phyloP scores from a whole-genome alignment of 2,113 vertebrate species.

The Hemibagrus wyckioides region DNA sequence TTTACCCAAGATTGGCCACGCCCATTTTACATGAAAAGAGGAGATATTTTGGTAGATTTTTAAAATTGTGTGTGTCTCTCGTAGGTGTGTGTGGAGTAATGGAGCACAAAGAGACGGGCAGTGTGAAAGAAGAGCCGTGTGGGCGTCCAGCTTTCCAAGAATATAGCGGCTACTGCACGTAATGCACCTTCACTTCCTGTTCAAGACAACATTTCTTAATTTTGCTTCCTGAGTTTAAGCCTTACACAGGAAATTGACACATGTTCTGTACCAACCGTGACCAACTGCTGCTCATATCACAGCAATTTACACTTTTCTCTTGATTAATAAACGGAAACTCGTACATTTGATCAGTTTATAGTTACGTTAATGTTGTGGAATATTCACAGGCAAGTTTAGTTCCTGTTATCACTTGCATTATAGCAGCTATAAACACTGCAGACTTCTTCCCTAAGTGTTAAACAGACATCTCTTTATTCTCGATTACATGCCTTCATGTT shows the following conservation, averaged over 20 bases:
- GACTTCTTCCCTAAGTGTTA: neutral
- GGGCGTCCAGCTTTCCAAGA: slow-evolving; percentile 50
- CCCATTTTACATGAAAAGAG: neutral
- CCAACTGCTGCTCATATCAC: neutral
- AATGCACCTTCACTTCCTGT: slow-evolving; percentile 39
- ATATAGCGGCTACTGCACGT: slow-evolving; percentile 69
- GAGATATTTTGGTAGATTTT: neutral
- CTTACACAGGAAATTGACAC: neutral
- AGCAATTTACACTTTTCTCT: neutral
- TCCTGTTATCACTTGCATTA: neutral
- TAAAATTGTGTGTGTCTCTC: slow-evolving; percentile 4
- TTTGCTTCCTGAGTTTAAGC: neutral
- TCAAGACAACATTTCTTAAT: neutral
- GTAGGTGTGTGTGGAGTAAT: slow-evolving; percentile 67
- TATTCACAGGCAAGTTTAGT: neutral
- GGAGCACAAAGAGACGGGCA: slow-evolving; percentile 64
- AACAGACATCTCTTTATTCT: neutral
- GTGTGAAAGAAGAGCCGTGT: slow-evolving; percentile 65
- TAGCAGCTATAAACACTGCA: neutral
- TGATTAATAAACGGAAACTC: neutral
- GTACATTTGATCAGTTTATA: neutral
- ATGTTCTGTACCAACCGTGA: neutral
- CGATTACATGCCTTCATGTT: neutral
- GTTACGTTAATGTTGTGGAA: neutral
- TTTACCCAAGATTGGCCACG: neutral